Base-by-base conservation (phyloP, 2,888 invertebrate species). In the Loripinus fragilis region DNA sequence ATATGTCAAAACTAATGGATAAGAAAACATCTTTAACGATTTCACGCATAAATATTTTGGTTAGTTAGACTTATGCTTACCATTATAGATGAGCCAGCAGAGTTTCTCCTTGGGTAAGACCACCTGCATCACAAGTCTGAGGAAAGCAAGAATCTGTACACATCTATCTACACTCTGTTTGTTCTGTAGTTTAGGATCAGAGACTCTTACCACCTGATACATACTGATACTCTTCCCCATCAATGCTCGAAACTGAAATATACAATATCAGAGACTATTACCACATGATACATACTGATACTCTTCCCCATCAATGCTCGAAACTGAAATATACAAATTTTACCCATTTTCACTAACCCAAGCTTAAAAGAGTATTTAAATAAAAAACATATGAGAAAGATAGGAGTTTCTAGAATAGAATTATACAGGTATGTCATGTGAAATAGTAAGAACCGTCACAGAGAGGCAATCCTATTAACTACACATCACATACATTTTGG, bases 51-150 rank as follows among this genome's bases (percentile, higher is more conserved):
- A n/a, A n/a, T n/a, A n/a, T n/a, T n/a, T n/a, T n/a, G n/a, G n/a
- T n/a, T n/a, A n/a, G n/a, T n/a, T n/a, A n/a, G n/a, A n/a, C n/a
- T n/a, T n/a, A n/a, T n/a, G n/a, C n/a, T 80, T 87, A 92, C 93
- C 93, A 88, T 93, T 93, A 80, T 91, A 93, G 20, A 93, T 90
- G 12, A 93, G 91, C 93, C 93, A 93, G 78, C 93, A 93, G 33
- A 93, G 90, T 35, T 85, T 85, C 66, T 93, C 93, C 41, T 89
- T 91, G 20, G 92, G 92, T 23, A 93, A 84, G 12, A 93, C 87
- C 30, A 93, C 89, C 76, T 93, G 93, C 69, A 91, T 92, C 48
- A 93, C 84, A 17, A 93, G 88, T 52, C 92, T 81, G 7, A 93
- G 88, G 72, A 93, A 93, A 38, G 85, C 74, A 28, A 93, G 87